Conservation (phyloP, 53 echinoderm and acorn worm genomes). For the Mesocentrotus franciscanus region DNA sequence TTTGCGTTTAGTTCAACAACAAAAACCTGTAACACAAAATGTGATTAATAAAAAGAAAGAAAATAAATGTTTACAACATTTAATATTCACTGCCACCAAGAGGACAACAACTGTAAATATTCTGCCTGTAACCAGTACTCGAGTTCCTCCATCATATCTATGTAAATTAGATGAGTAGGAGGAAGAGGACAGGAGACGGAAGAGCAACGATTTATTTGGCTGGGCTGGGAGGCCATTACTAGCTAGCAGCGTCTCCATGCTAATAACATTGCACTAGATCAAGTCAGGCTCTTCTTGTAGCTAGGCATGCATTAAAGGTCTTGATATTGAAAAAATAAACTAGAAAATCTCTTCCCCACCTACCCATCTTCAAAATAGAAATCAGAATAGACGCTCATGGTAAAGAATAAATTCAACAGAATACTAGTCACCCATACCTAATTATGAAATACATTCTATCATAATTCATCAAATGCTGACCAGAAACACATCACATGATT, state of each 20-base stretch:
- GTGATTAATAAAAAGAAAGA: neutral
- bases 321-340: neutral
- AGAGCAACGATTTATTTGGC: neutral
- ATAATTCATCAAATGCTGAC: too few relatives aligned
- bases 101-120: neutral
- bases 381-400: too few relatives aligned
- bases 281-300: neutral
- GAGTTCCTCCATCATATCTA: neutral
- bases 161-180: slow-evolving; percentile 23
- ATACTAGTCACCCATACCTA: too few relatives aligned
- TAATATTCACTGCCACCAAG: neutral
- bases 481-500: too few relatives aligned
- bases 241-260: slow-evolving; percentile 4
- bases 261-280: slow-evolving; percentile 19
- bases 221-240: neutral
- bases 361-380: too few relatives aligned
- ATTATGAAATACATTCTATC: too few relatives aligned
- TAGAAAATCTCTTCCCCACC: neutral
- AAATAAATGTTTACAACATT: neutral
- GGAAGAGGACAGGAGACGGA: neutral
- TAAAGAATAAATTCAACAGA: too few relatives aligned
- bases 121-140: neutral
- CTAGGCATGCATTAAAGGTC: neutral
- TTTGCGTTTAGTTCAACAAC: too few relatives aligned
- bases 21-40: too few relatives aligned